Conservation (phyloP, 2,888 invertebrate species). For the Heliconius sara region DNA sequence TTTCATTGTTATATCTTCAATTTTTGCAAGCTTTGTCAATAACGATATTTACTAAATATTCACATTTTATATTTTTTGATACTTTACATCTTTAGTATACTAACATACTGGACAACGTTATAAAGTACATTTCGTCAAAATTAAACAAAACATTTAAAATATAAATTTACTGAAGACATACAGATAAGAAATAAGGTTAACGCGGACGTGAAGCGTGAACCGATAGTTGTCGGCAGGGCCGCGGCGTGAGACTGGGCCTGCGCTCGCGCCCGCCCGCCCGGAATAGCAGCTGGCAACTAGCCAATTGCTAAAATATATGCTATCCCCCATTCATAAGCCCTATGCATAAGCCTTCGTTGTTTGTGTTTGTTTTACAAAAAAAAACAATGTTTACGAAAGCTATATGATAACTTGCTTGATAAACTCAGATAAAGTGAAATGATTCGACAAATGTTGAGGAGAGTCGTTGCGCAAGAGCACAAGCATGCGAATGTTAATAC, state of each 20-base stretch:
- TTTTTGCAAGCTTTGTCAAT: constrained; percentile 48
- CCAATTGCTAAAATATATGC: constrained; percentile 67
- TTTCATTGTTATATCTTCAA: constrained; percentile 69
- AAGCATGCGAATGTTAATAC: no score
- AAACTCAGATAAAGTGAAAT: background rate
- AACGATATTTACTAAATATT: constrained; percentile 26
- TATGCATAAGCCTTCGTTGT: constrained; percentile 45
- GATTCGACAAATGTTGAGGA: background rate
- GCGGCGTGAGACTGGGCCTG: constrained; percentile 73
- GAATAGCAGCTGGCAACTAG: constrained; percentile 74
- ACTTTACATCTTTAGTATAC: background rate
- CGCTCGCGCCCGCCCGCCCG: constrained; percentile 76
- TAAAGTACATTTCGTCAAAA: constrained; percentile 3
- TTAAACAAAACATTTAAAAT: constrained; percentile 24
- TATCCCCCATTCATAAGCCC: constrained; percentile 75
- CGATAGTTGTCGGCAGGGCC: constrained; percentile 55
- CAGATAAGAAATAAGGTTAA: constrained; percentile 37
- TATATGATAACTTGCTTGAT: background rate
- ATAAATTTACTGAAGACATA: constrained; percentile 34
- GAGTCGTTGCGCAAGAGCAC: no score
- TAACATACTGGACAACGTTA: constrained; percentile 9
- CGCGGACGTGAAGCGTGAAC: constrained; percentile 42
- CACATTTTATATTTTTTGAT: constrained; percentile 24
- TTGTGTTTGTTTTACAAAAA: constrained; percentile 33
- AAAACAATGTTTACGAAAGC: background rate